A percentile compares a stretch with the other conserved stretches of the same genome.
phyloP scores from a whole-genome alignment of 2,888 invertebrate genomes.

The Leptinotarsa haldemani region DNA sequence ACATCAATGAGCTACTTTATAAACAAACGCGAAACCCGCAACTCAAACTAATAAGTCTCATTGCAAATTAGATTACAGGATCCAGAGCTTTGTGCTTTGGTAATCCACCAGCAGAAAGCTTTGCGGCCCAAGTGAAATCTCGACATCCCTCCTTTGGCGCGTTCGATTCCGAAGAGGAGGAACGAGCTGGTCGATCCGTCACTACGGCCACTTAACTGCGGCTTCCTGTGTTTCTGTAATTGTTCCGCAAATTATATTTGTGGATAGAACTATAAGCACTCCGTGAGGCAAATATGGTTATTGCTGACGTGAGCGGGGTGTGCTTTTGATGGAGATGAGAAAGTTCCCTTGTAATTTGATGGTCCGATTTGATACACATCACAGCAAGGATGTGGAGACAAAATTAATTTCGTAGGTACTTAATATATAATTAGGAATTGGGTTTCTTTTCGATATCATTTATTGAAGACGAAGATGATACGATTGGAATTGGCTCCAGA shows the following conservation, averaged over 20 bases:
- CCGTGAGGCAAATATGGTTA: constrained; percentile 62
- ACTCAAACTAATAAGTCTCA: constrained; percentile 67
- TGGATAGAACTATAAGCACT: constrained; percentile 63
- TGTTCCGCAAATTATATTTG: constrained; percentile 66
- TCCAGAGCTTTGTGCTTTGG: constrained; percentile 65
- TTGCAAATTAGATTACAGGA: constrained; percentile 66
- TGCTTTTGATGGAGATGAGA: constrained; percentile 46
- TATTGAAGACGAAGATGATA: no score
- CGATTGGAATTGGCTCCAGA: no score
- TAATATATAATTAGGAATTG: no score
- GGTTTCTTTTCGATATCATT: no score
- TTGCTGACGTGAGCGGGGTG: constrained; percentile 58
- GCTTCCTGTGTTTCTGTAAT: constrained; percentile 64
- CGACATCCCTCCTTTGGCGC: constrained; percentile 51
- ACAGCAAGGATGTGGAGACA: not conserved
- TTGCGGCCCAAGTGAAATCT: constrained; percentile 54
- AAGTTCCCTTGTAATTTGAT: not conserved
- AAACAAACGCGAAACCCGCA: constrained; percentile 60
- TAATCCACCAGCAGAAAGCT: constrained; percentile 65
- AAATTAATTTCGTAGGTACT: not conserved
- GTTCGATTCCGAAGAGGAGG: constrained; percentile 42
- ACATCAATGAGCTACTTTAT: constrained; percentile 61
- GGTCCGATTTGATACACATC: constrained; percentile 11
- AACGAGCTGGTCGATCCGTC: constrained; percentile 53
- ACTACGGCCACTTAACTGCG: constrained; percentile 64